Evolutionary conservation across 2,797 vertebrate species (phyloP).

Genomic region (Aplochiton taeniatus): DNA sequence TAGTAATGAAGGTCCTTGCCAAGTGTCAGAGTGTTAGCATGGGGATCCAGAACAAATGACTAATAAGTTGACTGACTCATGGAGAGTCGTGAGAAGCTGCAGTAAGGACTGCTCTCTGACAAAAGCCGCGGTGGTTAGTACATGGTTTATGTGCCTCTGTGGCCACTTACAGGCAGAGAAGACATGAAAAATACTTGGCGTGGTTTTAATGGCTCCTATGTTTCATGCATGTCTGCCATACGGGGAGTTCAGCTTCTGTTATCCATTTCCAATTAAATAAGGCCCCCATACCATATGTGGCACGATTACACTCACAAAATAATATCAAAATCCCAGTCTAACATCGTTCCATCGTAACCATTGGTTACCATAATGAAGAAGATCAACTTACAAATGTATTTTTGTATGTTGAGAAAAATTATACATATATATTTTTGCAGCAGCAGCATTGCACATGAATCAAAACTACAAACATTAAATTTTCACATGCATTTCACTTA

Average conservation of each 20-base stretch:
- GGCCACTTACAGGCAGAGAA: constrained; percentile 31
- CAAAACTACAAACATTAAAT: no score
- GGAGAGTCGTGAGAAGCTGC: constrained; percentile 35
- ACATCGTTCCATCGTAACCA: no score
- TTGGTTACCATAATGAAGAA: constrained; percentile 11
- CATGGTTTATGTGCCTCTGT: constrained; percentile 23
- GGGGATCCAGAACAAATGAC: constrained; percentile 66
- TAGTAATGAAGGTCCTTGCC: constrained; percentile 50
- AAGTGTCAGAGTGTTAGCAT: constrained; percentile 53
- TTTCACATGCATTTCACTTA: no score
- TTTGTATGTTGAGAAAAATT: no score
- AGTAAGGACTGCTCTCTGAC: constrained; percentile 27
- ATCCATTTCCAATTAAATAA: constrained; percentile 55
- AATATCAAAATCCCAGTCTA: no score
- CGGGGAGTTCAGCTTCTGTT: constrained; percentile 60
- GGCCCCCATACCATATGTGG: constrained; percentile 31
- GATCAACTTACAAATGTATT: constrained; percentile 17
- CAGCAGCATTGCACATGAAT: no score
- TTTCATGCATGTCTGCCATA: constrained; percentile 43
- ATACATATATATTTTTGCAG: no score
- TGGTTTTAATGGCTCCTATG: constrained; percentile 59
- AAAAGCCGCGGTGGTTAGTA: constrained; percentile 26
- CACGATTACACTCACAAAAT: neutral
- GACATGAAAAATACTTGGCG: constrained; percentile 49
- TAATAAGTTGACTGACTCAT: constrained; percentile 63